phyloP scores from a whole-genome alignment of 2,888 invertebrate species.

The Hypena proboscidalis region DNA sequence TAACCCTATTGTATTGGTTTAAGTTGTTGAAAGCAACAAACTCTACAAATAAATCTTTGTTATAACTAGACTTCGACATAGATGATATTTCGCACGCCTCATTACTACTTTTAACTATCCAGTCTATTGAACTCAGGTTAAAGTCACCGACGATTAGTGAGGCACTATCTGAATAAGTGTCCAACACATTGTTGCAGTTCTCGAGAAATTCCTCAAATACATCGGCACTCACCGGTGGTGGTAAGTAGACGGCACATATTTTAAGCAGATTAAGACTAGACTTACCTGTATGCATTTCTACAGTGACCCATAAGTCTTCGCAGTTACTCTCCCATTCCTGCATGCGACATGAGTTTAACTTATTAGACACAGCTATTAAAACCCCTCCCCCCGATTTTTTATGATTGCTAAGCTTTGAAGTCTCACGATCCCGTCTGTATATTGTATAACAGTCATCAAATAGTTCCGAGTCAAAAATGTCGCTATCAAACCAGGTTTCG shows the following conservation, averaged over 20 bases:
- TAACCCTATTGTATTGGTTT: constrained; percentile 5
- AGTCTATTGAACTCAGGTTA: constrained; percentile 7
- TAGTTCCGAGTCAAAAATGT: constrained; percentile 3
- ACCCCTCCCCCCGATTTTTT: constrained; percentile 14
- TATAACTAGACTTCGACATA: neutral
- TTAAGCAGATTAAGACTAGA: neutral
- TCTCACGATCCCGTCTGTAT: constrained; percentile 10
- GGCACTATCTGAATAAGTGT: neutral
- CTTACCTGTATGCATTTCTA: neutral
- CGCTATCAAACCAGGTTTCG: constrained; percentile 7
- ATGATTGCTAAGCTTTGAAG: neutral
- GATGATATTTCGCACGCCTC: neutral
- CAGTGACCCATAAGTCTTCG: constrained; percentile 8
- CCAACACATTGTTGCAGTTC: neutral
- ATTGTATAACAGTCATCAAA: no score
- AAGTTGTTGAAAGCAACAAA: constrained; percentile 6
- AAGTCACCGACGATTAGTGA: constrained; percentile 8
- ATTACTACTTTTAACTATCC: neutral
- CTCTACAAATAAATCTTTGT: neutral
- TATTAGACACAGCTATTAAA: constrained; percentile 5
- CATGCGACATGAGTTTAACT: constrained; percentile 1
- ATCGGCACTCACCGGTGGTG: constrained; percentile 1
- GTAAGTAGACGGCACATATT: constrained; percentile 6
- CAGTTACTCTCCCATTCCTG: constrained; percentile 9
- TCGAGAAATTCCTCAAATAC: neutral